Conservation (phyloP, 1,140 invertebrate species). For the Chironomus striatipennis region DNA sequence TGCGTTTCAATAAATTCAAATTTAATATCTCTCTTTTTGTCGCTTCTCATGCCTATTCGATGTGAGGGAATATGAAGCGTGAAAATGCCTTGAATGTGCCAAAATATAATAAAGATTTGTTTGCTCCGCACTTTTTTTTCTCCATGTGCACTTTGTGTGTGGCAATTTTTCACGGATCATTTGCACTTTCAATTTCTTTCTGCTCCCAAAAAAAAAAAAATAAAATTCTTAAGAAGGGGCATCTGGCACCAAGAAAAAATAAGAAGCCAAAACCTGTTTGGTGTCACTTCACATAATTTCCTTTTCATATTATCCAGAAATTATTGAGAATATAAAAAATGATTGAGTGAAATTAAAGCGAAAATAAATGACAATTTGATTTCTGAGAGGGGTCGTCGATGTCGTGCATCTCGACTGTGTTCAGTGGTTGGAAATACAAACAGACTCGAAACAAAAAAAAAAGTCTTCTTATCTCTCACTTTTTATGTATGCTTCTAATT, state of each 20-base stretch:
- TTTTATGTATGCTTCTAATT: slow-evolving; percentile 2
- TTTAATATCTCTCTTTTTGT: background rate
- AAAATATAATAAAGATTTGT: slow-evolving; percentile 19
- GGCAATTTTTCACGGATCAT: slow-evolving; percentile 22
- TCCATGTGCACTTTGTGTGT: background rate
- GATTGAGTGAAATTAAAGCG: slow-evolving; percentile 18
- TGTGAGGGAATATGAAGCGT: background rate
- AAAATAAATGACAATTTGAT: background rate
- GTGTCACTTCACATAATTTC: slow-evolving; percentile 5
- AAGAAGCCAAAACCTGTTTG: background rate
- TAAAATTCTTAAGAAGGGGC: background rate
- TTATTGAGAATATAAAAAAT: background rate
- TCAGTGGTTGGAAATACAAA: background rate
- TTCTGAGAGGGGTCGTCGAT: too few relatives aligned
- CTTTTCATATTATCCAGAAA: slow-evolving; percentile 1
- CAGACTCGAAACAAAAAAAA: background rate
- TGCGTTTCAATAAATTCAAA: background rate
- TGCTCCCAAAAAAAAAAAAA: background rate
- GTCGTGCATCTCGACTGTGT: background rate
- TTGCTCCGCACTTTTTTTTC: slow-evolving; percentile 7
- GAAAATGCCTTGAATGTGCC: background rate
- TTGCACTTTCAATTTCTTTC: slow-evolving; percentile 9
- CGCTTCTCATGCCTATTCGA: background rate
- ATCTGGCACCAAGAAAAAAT: background rate
- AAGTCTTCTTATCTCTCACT: background rate